Evolutionary conservation across 2,113 vertebrate species (phyloP), one percentile per base, ranked within the genome.

Genomic region (Daphoenositta chrysoptera): DNA sequence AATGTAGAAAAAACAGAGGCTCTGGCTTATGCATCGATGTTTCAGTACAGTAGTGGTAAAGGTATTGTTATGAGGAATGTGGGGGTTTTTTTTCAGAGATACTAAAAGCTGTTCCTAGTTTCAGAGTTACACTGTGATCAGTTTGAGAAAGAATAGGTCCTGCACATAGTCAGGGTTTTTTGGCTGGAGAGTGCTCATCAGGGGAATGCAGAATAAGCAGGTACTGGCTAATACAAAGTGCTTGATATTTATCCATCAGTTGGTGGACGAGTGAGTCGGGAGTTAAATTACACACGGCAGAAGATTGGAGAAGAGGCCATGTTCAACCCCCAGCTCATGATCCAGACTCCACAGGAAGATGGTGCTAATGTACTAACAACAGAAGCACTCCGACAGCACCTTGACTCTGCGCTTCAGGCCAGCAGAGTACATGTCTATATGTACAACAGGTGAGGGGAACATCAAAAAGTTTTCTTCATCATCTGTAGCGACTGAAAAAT

Each of bases 291-390:
- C 97, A 99, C 99, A 4, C 98, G 99, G 39, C 99, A 99, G 98
- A 99, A 99, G 98, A 99, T 99, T 94, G 99, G 99, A 63, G 99
- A 99, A 96, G 99, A 99, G 97, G 98, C 99, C 97, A 99, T 99
- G 99, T 99, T 99, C 97, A 99, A 99, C 97, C 99, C 99, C 94
- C 99, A 99, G 96, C 98, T 99, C 97, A 99, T 99, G 99, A 99
- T 99, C 93, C 99, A 99, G 98, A 99, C 99, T 73, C 98, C 99
- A 14, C 98, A 98, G 96, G 98, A 99, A 98, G 98, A 99, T 94
- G 99, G 98, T 96, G 98, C 99, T 96, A 99, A 98, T 54, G 97
- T 99, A 96, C 97, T 99, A 87, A 99, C 99, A 22, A 97, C 98
- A 84, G 99, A 99, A 83, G 99, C 99, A 1, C 98, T 99, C 44